A percentile compares a stretch with the other conserved stretches of the same genome.
Conservation (phyloP, 2,797 vertebrate species). For the Botia kubotai region DNA sequence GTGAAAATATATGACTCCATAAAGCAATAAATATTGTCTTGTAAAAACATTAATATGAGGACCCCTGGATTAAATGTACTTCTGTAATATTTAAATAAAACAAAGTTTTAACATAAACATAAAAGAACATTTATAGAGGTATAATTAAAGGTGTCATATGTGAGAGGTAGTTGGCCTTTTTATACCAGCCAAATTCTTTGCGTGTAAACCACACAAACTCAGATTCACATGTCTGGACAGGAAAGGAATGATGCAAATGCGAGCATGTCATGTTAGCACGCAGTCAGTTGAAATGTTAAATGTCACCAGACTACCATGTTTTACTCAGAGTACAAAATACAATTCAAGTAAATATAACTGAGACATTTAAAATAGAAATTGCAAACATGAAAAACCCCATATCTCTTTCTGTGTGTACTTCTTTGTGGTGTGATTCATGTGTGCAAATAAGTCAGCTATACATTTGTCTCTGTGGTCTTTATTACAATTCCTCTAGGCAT, state of each 20-base stretch:
- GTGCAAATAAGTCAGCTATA: constrained; percentile 41
- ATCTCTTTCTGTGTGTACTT: constrained; percentile 11
- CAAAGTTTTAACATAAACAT: no score
- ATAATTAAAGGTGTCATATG: not conserved
- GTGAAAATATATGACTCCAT: no score
- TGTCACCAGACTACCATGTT: not conserved
- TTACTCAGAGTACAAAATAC: not conserved
- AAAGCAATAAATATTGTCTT: no score
- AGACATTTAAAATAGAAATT: constrained; percentile 9
- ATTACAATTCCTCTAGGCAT: constrained; percentile 44
- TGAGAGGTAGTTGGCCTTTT: not conserved
- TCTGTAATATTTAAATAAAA: no score
- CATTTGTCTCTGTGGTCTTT: constrained; percentile 52
- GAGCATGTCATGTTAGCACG: constrained; percentile 5
- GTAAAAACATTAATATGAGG: no score
- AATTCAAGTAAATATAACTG: not conserved
- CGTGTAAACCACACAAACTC: not conserved
- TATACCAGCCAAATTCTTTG: not conserved
- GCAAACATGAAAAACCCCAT: not conserved
- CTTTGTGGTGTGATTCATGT: constrained; percentile 40
- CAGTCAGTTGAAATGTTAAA: constrained; percentile 19
- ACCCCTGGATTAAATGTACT: no score
- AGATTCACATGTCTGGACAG: constrained; percentile 19
- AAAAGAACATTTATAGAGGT: not conserved
- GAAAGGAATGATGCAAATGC: constrained; percentile 27